phyloP scores from a whole-genome alignment of 1,140 invertebrate genomes.

The Augochlora pura region DNA sequence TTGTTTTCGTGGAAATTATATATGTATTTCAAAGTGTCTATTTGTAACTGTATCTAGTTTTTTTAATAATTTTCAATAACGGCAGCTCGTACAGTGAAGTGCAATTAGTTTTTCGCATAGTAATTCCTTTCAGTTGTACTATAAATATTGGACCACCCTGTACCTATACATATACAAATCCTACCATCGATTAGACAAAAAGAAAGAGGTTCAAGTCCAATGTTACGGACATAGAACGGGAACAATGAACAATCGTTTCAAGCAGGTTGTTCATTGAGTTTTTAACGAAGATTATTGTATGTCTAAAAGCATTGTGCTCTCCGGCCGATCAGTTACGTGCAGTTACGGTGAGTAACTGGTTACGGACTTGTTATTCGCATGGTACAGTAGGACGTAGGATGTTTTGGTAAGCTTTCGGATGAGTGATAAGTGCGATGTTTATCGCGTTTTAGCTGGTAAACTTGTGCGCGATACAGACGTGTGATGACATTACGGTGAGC shows the following conservation, averaged over 20 bases:
- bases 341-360: no score
- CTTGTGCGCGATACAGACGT: slow-evolving; percentile 4
- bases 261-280: background rate
- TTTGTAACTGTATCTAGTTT: no score
- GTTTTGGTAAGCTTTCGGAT: slow-evolving; percentile 11
- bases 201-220: slow-evolving; percentile 43
- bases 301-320: slow-evolving; percentile 3
- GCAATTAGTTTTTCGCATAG: no score
- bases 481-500: slow-evolving; percentile 16
- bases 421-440: slow-evolving; percentile 18
- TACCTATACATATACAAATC: background rate
- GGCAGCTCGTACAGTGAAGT: no score
- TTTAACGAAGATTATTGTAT: slow-evolving; percentile 7
- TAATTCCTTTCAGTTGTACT: no score
- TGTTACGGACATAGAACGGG: slow-evolving; percentile 4
- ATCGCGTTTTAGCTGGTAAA: slow-evolving; percentile 22
- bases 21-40: no score
- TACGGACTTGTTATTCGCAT: slow-evolving; percentile 14
- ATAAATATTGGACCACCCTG: no score
- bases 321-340: background rate
- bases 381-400: slow-evolving; percentile 7
- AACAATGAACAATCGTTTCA: background rate
- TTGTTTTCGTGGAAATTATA: no score
- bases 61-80: no score
- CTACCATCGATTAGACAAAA: slow-evolving; percentile 39